Evolutionary conservation across 1,140 invertebrate species (phyloP), one percentile per base, ranked within the genome.

Genomic region (Drosophila truncata): DNA sequence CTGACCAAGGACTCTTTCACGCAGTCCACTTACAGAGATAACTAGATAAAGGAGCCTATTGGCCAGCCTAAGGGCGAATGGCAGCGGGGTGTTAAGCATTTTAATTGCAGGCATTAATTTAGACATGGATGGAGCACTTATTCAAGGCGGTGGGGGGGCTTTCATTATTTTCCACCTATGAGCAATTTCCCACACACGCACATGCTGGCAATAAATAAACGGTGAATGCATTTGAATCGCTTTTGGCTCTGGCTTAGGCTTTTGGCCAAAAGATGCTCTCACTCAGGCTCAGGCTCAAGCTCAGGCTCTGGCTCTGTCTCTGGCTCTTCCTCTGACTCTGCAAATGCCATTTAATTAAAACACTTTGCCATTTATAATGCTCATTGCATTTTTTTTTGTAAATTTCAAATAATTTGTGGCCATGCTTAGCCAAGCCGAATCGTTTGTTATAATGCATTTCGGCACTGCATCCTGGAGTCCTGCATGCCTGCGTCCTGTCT

Each of bases 41-140:
- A n/a, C n/a, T n/a, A 33, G 14, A 41, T n/a, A 23, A 70, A 46
- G 4, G 7, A 54, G 9, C n/a, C n/a, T 41, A 20, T 76, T 62
- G 70, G 76, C 83, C 60, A 23, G 33, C 2, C 2, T 6, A 27
- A 18, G 3, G 8, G 1, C 14, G 4, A 4, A 33, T 14, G 27
- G n/a, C 59, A 31, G 20, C 61, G 57, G 37, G 54, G 42, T 84
- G 82, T 85, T 84, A 77, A 85, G 73, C 82, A 78, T 81, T 84
- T 84, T 84, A 84, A 84, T 84, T 78, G 82, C 72, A 20, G 82
- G 82, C 82, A 84, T 84, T 84, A 78, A 84, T 85, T 80, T 62
- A 60, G 72, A 85, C 65, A 77, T 76, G 62, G 41, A 52, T 46
- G 54, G 1, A 47, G 14, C 55, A 78, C 62, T 65, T 78, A 42